A percentile compares a stretch with the other conserved stretches of the same genome.
Conservation (phyloP, 2,113 vertebrate species). For the Melanotaenia duboulayi region DNA sequence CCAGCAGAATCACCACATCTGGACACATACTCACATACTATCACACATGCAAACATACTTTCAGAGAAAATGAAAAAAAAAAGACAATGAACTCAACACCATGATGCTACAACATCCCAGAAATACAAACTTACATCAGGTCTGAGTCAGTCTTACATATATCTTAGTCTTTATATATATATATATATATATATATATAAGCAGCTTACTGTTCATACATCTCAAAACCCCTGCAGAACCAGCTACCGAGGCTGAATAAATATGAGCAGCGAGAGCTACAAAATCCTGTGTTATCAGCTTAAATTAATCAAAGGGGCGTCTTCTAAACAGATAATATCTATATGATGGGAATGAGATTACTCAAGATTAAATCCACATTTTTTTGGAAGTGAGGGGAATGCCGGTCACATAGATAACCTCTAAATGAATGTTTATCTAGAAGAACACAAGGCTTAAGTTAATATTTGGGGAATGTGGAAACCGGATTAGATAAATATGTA, state of each 20-base stretch:
- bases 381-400: slow-evolving; percentile 41
- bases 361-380: slow-evolving; percentile 51
- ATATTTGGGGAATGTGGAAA: slow-evolving; percentile 76
- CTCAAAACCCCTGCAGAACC: slow-evolving; percentile 52
- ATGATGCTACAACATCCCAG: slow-evolving; percentile 46
- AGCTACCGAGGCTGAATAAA: slow-evolving; percentile 45
- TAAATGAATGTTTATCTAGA: slow-evolving; percentile 45
- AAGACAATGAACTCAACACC: slow-evolving; percentile 54
- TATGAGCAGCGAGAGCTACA: slow-evolving; percentile 29
- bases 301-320: slow-evolving; percentile 55
- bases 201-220: slow-evolving; percentile 34
- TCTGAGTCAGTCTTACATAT: slow-evolving; percentile 33
- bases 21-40: slow-evolving; percentile 62
- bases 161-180: not conserved
- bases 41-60: slow-evolving; percentile 71
- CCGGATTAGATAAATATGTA: slow-evolving; percentile 70
- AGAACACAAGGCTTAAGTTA: slow-evolving; percentile 53
- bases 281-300: slow-evolving; percentile 55
- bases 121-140: slow-evolving; percentile 37
- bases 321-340: slow-evolving; percentile 50
- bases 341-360: slow-evolving; percentile 44
- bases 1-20: slow-evolving; percentile 66
- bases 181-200: slow-evolving; percentile 32
- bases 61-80: slow-evolving; percentile 33
- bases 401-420: slow-evolving; percentile 60